Conservation (phyloP, 2,797 vertebrate genomes). For the Crocidura indochinensis region DNA sequence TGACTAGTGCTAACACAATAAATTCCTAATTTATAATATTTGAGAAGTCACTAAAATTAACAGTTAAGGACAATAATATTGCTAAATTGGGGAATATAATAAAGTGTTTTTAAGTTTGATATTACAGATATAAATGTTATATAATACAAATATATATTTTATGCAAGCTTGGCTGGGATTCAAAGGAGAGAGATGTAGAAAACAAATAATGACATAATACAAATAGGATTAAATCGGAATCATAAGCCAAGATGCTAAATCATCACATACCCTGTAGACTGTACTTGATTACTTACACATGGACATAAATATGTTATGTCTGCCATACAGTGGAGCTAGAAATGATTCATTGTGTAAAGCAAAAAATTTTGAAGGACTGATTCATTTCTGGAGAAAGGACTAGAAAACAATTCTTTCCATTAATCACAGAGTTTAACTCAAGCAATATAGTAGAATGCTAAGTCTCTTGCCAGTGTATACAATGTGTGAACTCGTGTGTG, state of each 20-base stretch:
- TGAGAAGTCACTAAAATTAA: neutral
- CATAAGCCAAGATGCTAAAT: too few species aligned
- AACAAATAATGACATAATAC: neutral
- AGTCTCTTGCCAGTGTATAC: neutral
- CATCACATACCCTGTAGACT: neutral
- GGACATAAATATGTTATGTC: neutral
- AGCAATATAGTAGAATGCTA: neutral
- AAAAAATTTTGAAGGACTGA: conserved; percentile 15
- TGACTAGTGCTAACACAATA: neutral
- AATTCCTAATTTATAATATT: neutral
- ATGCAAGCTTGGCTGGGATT: too few species aligned
- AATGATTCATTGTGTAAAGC: neutral
- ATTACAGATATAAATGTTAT: too few species aligned
- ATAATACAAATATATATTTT: too few species aligned
- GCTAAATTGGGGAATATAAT: neutral
- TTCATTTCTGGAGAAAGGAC: neutral
- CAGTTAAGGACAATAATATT: conserved; percentile 1
- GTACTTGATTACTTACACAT: accelerated
- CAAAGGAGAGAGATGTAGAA: neutral
- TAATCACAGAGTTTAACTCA: conserved; percentile 20
- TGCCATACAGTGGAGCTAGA: neutral
- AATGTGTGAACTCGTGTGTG: neutral
- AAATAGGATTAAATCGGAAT: neutral
- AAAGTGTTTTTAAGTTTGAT: too few species aligned
- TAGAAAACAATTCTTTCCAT: neutral